phyloP scores from a whole-genome alignment of 2,888 invertebrate genomes.

The Emesis furor region DNA sequence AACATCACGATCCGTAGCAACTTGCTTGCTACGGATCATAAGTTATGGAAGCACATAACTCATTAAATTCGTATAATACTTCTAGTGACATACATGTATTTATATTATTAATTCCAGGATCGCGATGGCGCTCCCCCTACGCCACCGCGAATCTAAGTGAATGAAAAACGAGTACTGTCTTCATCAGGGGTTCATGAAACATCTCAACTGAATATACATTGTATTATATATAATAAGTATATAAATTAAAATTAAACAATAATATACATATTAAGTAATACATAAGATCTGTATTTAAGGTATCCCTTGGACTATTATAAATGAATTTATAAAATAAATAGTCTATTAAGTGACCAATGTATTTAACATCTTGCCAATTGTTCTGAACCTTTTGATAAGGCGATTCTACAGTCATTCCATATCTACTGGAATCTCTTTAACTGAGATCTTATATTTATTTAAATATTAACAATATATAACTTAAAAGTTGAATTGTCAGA shows the following conservation, averaged over 20 bases:
- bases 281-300: conserved; percentile 69
- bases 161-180: conserved; percentile 44
- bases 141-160: conserved; percentile 86
- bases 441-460: conserved; percentile 8
- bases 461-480: conserved; percentile 9
- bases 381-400: conserved; percentile 20
- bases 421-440: conserved; percentile 17
- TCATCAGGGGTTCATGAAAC: conserved; percentile 63
- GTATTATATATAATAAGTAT: conserved; percentile 67
- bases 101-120: conserved; percentile 80
- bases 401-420: conserved; percentile 38
- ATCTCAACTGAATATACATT: conserved; percentile 63
- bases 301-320: neutral
- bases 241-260: conserved; percentile 70
- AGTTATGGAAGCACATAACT: too few relatives aligned
- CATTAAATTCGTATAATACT: too few relatives aligned
- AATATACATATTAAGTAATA: conserved; percentile 70
- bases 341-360: conserved; percentile 18
- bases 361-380: conserved; percentile 40
- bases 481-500: conserved; percentile 25
- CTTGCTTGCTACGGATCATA: too few relatives aligned
- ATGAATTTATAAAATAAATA: neutral
- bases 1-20: too few relatives aligned
- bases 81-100: too few relatives aligned
- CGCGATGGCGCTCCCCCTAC: conserved; percentile 89